Base-by-base conservation (phyloP, 1,140 invertebrate genomes). In the Drosophila yakuba region DNA sequence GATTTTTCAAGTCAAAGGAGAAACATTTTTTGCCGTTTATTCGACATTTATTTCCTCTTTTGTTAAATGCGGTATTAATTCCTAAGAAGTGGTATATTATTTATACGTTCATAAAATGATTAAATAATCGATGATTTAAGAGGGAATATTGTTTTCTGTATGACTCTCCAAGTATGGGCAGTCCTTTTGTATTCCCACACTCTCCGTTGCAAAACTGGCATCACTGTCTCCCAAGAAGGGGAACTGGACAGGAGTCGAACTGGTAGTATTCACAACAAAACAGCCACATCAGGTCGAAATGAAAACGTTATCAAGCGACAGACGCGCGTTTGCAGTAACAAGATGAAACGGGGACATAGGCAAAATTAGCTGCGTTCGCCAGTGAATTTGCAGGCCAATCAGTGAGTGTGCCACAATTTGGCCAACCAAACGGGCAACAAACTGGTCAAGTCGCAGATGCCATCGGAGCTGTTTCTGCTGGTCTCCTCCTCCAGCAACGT, bases 261-360 rank as follows among this genome's bases (percentile, higher is more conserved):
- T 50, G 60, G 44, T 66, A 39, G 38, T 20, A 64, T 11, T 32
- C 14, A 11, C 63, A 52, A 39, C 38, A 39, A 4, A 39, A 48
- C 58, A 38, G 50, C 66, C 44, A 68, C 61, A 67, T 39, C 63
- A 28, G 51, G 67, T 71, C 45, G 64, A 57, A 75, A 79, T 88
- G 75, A 76, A 75, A 82, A 76, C 45, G 83, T 86, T 88, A 86
- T 86, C 83, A 86, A 75, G 63, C 78, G 62, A 79, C 83, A 88
- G 63, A 48, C 60, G 45, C 20, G 64, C 60, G 15, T 66, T 68
- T 52, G 44, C 43, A 35, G 62, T 62, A 74, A 77, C 60, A 50
- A 72, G 63, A 32, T 71, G 39, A 38, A 66, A 63, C 45, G 52
- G 51, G 59, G 56, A 64, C 39, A 79, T 72, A 68, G 62, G 39